A percentile compares a stretch with the other conserved stretches of the same genome.
These are phyloP conservation scores for Sphenodon punctatus DNA, from an alignment of 2,797 vertebrate species.

Conservation along the genomic window DNA sequence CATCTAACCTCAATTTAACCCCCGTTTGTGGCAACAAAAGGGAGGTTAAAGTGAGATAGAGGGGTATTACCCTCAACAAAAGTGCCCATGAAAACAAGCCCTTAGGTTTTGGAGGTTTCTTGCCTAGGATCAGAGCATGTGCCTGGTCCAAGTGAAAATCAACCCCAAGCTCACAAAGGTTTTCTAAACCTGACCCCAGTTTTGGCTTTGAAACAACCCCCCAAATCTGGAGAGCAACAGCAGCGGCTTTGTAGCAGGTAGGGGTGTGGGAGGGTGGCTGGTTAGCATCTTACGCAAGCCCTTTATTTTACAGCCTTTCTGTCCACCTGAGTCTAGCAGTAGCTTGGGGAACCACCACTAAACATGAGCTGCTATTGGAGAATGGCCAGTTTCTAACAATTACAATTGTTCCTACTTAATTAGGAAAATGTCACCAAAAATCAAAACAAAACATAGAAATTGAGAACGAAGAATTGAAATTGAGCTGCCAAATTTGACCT, in stretches of 20 bases:
- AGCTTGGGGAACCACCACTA: background rate
- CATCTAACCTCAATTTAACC: too few species aligned
- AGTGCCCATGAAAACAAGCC: too few species aligned
- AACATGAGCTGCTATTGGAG: background rate
- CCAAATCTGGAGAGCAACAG: background rate
- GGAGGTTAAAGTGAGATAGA: too few species aligned
- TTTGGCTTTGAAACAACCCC: background rate
- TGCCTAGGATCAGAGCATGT: background rate
- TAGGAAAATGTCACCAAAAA: too few species aligned
- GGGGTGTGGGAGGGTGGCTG: background rate
- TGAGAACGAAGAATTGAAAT: conserved; percentile 34
- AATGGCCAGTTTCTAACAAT: conserved; percentile 36
- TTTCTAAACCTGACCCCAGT: conserved; percentile 11
- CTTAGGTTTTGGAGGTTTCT: background rate
- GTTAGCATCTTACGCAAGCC: background rate
- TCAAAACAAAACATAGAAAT: conserved; percentile 37
- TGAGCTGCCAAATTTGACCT: conserved; percentile 15
- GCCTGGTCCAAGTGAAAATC: background rate
- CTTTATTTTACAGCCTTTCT: background rate
- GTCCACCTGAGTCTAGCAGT: background rate
- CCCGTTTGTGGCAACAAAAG: too few species aligned
- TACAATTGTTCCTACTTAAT: conserved; percentile 14
- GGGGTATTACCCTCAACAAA: too few species aligned
- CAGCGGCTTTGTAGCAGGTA: too few species aligned
- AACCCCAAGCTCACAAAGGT: background rate